Evolutionary conservation across 1,140 invertebrate species (phyloP).

Genomic region (Tetramorium parvispinum): DNA sequence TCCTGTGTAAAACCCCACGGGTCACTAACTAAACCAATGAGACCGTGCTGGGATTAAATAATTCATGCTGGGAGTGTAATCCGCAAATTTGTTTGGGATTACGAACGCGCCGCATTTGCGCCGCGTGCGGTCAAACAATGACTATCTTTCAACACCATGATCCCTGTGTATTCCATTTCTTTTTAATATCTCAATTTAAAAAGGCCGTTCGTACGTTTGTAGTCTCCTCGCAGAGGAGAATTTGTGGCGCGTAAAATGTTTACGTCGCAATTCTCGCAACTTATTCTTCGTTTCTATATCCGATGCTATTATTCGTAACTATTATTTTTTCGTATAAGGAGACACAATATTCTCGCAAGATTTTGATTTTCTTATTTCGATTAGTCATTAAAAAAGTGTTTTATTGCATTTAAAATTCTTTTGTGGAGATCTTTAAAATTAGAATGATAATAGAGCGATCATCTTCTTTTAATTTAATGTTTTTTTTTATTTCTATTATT

Average conservation of each 20-base stretch:
- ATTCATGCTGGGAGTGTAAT: conserved; percentile 84
- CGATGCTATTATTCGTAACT: background rate
- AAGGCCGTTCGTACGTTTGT: background rate
- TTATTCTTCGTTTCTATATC: background rate
- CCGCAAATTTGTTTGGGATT: conserved; percentile 84
- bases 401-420: background rate
- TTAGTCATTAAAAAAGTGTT: conserved; percentile 5
- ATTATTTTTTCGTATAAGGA: background rate
- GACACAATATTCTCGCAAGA: background rate
- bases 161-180: conserved; percentile 68
- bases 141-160: conserved; percentile 77
- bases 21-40: conserved; percentile 83
- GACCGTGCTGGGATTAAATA: conserved; percentile 83
- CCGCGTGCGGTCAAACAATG: conserved; percentile 83
- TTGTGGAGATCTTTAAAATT: background rate
- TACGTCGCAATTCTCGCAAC: background rate
- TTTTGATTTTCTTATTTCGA: background rate
- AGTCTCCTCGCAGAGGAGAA: background rate
- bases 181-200: conserved; percentile 76
- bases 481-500: background rate
- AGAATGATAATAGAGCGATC: background rate
- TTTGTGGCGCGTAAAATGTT: background rate
- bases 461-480: background rate
- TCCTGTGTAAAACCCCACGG: conserved; percentile 76
- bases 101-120: conserved; percentile 77